Evolutionary conservation across 1,140 invertebrate genomes (phyloP).

Genomic region (Pissodes strobi): DNA sequence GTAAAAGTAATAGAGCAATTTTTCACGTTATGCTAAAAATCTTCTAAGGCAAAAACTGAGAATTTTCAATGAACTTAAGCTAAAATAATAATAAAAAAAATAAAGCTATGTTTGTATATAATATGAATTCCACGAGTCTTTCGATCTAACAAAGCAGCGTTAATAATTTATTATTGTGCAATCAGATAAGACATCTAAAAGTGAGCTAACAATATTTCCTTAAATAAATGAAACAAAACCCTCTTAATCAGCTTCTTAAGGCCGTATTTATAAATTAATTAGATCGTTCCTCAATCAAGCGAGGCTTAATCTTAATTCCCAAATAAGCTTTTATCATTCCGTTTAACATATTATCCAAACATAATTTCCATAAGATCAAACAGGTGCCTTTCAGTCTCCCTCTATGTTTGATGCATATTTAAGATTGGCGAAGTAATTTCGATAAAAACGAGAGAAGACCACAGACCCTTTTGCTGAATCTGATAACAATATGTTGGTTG

Average conservation of each 20-base stretch:
- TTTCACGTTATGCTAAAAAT: no score
- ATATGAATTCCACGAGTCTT: no score
- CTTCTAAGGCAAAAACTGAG: no score
- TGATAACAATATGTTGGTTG: no score
- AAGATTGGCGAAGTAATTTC: slow-evolving; percentile 20
- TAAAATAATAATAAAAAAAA: no score
- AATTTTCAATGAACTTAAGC: no score
- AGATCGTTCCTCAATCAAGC: slow-evolving; percentile 19
- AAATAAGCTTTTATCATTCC: slow-evolving; percentile 28
- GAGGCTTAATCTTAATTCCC: slow-evolving; percentile 8
- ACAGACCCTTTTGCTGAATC: not conserved
- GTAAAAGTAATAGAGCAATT: no score
- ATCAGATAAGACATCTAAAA: no score
- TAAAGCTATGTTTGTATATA: no score
- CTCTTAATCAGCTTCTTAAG: not conserved
- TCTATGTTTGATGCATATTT: slow-evolving; percentile 28
- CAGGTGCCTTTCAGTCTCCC: slow-evolving; percentile 19
- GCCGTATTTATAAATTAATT: slow-evolving; percentile 21
- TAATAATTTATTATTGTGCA: no score
- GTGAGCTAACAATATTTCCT: not conserved
- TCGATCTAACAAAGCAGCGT: no score
- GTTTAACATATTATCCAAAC: slow-evolving; percentile 30
- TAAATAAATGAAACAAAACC: slow-evolving; percentile 9
- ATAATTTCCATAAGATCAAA: slow-evolving; percentile 31
- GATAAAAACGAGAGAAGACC: slow-evolving; percentile 21